Evolutionary conservation across 2,888 invertebrate genomes (phyloP).

Genomic region (Catocala fraxini): DNA sequence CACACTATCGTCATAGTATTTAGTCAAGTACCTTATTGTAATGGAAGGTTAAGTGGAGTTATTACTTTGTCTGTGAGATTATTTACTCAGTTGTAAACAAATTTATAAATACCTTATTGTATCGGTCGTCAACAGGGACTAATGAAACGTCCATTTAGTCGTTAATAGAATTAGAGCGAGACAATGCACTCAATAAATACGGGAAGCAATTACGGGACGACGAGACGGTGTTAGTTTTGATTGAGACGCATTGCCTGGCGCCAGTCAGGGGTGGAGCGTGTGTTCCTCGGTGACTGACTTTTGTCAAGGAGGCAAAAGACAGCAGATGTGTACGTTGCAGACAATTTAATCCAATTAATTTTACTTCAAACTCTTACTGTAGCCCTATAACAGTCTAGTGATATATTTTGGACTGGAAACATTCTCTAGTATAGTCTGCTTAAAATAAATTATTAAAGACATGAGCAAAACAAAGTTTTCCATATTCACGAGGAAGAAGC

Average conservation of each 20-base stretch:
- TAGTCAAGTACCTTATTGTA: not conserved
- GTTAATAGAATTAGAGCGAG: slow-evolving; percentile 77
- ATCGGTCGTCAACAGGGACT: slow-evolving; percentile 40
- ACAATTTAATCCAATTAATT: slow-evolving; percentile 32
- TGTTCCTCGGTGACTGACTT: slow-evolving; percentile 30
- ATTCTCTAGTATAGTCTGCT: not conserved
- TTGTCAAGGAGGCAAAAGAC: slow-evolving; percentile 16
- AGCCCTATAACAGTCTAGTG: too few relatives aligned
- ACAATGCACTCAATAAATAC: slow-evolving; percentile 69
- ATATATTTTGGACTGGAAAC: too few relatives aligned
- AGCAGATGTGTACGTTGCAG: not conserved
- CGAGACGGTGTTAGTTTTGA: slow-evolving; percentile 60
- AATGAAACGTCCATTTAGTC: slow-evolving; percentile 56
- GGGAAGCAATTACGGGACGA: slow-evolving; percentile 67
- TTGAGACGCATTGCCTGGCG: slow-evolving; percentile 66
- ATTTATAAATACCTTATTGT: slow-evolving; percentile 46
- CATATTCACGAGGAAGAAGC: slow-evolving; percentile 35
- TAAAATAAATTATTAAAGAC: too few relatives aligned
- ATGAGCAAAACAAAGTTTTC: slow-evolving; percentile 43
- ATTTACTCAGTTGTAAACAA: slow-evolving; percentile 29
- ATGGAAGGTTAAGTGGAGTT: not conserved
- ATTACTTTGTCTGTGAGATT: slow-evolving; percentile 3
- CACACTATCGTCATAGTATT: too few relatives aligned
- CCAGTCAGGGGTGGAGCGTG: slow-evolving; percentile 43
- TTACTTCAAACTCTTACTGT: not conserved